phyloP scores from a whole-genome alignment of 1,140 invertebrate species.

The Agrypnia vestita region DNA sequence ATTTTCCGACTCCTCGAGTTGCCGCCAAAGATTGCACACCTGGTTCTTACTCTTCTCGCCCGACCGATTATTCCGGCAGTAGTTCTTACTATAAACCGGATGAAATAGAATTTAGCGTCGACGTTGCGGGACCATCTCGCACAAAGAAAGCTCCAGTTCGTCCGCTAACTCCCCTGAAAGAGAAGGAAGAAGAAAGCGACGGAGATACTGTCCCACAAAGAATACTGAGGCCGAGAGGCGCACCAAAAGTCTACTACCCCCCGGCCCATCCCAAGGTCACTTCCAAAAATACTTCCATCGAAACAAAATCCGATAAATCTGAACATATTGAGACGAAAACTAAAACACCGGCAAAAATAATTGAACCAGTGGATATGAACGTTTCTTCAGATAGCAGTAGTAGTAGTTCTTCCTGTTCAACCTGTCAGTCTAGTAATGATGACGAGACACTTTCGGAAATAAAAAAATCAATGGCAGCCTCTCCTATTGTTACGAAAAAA shows the following conservation, averaged over 20 bases:
- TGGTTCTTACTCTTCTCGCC: constrained; percentile 49
- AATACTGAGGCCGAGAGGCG: constrained; percentile 29
- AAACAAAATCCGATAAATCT: constrained; percentile 28
- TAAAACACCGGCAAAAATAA: background rate
- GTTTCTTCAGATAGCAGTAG: constrained; percentile 11
- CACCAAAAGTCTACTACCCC: constrained; percentile 12
- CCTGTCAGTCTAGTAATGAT: background rate
- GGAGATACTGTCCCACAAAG: constrained; percentile 8
- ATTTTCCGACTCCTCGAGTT: constrained; percentile 43
- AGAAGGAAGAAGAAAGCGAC: background rate
- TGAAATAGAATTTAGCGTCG: constrained; percentile 53
- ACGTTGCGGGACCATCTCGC: background rate
- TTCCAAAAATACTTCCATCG: background rate
- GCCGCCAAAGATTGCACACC: constrained; percentile 46
- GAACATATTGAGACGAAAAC: background rate
- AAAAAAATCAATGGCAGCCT: too few relatives aligned
- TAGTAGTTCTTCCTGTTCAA: constrained; percentile 10
- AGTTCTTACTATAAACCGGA: constrained; percentile 60
- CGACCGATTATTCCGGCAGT: constrained; percentile 55
- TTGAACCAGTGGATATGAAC: background rate
- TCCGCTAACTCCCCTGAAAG: background rate
- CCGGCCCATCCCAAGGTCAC: constrained; percentile 2
- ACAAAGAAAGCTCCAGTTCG: background rate
- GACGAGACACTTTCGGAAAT: background rate
- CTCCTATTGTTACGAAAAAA: too few relatives aligned